A percentile compares a stretch with the other conserved stretches of the same genome.
Evolutionary conservation across 2,888 invertebrate species (phyloP).

Genomic region (Xiphydria camelus): DNA sequence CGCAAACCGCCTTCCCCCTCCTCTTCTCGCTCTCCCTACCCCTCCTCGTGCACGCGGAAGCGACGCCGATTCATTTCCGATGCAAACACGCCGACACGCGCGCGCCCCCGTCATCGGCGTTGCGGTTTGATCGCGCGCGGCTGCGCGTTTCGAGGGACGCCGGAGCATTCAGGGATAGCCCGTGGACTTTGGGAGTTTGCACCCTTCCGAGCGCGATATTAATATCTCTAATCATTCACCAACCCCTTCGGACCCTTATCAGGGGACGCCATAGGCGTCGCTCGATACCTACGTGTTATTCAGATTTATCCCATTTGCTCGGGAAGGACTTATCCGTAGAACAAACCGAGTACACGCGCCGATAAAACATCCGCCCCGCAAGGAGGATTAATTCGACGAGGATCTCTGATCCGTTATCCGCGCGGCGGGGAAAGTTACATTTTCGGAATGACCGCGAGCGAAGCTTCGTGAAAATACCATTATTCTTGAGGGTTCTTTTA

Average conservation of each 20-base stretch:
- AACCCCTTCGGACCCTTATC: constrained; percentile 55
- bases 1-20: not conserved
- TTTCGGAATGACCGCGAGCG: too few relatives aligned
- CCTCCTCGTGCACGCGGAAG: not conserved
- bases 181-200: constrained; percentile 35
- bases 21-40: not conserved
- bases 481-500: too few relatives aligned
- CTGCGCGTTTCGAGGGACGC: too few relatives aligned
- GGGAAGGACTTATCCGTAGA: constrained; percentile 44
- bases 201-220: constrained; percentile 48
- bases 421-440: too few relatives aligned
- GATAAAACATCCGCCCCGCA: constrained; percentile 41
- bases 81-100: not conserved
- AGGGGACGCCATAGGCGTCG: constrained; percentile 46
- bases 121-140: too few relatives aligned
- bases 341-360: constrained; percentile 43
- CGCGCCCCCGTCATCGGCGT: too few relatives aligned
- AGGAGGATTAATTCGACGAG: constrained; percentile 39
- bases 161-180: constrained; percentile 15
- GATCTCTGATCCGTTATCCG: not conserved
- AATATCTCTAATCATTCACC: constrained; percentile 58
- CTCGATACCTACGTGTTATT: constrained; percentile 51
- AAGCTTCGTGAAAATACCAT: too few relatives aligned
- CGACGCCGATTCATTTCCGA: constrained; percentile 6
- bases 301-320: constrained; percentile 52